Evolutionary conservation across 2,888 invertebrate genomes (phyloP).

Genomic region (Polydrusus pterygomalis): DNA sequence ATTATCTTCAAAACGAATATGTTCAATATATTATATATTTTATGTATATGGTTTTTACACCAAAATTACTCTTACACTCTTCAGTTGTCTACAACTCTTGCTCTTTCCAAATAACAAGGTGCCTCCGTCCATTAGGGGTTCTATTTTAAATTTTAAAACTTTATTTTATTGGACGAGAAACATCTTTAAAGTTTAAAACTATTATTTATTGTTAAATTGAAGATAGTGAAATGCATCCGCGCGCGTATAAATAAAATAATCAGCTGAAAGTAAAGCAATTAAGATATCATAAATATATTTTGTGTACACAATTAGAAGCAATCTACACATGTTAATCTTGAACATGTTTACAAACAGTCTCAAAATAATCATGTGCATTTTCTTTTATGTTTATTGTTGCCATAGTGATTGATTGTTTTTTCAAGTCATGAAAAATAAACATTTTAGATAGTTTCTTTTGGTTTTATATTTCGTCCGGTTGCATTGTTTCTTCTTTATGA

Average conservation of each 20-base stretch:
- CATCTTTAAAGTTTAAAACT: neutral
- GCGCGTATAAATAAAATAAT: slow-evolving; percentile 37
- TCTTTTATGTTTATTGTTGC: slow-evolving; percentile 51
- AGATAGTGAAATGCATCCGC: neutral
- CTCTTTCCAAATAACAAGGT: too few relatives aligned
- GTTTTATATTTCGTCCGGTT: slow-evolving; percentile 6
- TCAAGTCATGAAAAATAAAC: slow-evolving; percentile 27
- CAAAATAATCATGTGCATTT: slow-evolving; percentile 50
- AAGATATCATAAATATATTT: slow-evolving; percentile 43
- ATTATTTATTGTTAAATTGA: too few relatives aligned
- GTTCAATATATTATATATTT: too few relatives aligned
- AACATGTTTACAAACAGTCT: slow-evolving; percentile 54
- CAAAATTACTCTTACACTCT: too few relatives aligned
- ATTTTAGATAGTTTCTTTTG: slow-evolving; percentile 22
- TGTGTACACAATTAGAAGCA: slow-evolving; percentile 46
- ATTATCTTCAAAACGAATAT: too few relatives aligned
- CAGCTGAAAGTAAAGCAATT: slow-evolving; percentile 44
- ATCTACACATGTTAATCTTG: slow-evolving; percentile 55
- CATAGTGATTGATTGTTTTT: slow-evolving; percentile 46
- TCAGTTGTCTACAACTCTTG: too few relatives aligned
- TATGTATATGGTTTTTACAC: too few relatives aligned
- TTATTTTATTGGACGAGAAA: too few relatives aligned
- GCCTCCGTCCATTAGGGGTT: too few relatives aligned
- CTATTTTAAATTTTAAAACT: too few relatives aligned
- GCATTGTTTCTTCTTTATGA: slow-evolving; percentile 4